Evolutionary conservation across 2,888 invertebrate genomes (phyloP).

Genomic region (Limnephilus marmoratus): DNA sequence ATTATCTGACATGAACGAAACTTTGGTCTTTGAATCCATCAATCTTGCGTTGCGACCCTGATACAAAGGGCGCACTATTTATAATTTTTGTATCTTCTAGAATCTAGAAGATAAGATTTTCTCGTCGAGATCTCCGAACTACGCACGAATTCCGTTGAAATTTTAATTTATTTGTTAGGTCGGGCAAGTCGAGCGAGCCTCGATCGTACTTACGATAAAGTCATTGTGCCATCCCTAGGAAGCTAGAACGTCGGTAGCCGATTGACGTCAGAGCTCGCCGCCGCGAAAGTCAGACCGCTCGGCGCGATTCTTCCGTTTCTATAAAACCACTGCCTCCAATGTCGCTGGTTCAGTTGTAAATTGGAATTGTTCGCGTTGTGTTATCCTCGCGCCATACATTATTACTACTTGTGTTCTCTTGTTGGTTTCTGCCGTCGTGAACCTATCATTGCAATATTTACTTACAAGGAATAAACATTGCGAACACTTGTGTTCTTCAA

Average conservation of each 20-base stretch:
- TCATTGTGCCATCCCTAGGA: neutral
- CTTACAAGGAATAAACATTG: conserved; percentile 26
- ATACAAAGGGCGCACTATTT: neutral
- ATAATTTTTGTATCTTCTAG: neutral
- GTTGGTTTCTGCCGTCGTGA: neutral
- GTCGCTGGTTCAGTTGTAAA: conserved; percentile 18
- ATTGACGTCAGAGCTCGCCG: conserved; percentile 55
- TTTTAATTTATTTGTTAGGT: neutral
- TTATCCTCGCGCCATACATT: neutral
- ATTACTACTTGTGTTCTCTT: conserved; percentile 11
- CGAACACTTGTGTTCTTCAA: conserved; percentile 27
- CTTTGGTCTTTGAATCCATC: neutral
- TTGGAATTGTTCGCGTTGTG: neutral
- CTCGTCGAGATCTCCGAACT: neutral
- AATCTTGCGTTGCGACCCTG: neutral
- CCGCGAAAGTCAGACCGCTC: conserved; percentile 54
- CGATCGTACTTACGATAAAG: neutral
- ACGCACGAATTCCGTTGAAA: neutral
- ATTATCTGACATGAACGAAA: neutral
- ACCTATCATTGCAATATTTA: conserved; percentile 8
- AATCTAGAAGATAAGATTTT: neutral
- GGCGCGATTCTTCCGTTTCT: conserved; percentile 44
- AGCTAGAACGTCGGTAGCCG: neutral
- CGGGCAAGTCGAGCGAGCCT: neutral
- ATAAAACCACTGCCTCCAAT: conserved; percentile 21